Evolutionary conservation across 2,888 invertebrate species (phyloP).

Genomic region (Leptogaster cylindrica): DNA sequence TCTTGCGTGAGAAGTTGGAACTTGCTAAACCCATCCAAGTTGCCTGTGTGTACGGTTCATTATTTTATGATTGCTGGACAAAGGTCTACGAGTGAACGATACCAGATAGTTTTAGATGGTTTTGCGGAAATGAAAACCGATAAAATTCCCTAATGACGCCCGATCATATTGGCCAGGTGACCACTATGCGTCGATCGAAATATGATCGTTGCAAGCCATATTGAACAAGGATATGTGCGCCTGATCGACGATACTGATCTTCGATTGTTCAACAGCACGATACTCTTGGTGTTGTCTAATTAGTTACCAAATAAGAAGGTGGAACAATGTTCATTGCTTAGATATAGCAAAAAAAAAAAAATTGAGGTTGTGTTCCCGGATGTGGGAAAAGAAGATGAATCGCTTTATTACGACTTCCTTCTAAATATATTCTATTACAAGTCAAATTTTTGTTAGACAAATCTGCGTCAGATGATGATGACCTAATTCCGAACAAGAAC

Average conservation of each 20-base stretch:
- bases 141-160: neutral
- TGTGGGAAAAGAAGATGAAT: neutral
- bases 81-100: constrained; percentile 14
- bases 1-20: constrained; percentile 45
- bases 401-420: neutral
- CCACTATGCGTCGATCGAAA: constrained; percentile 14
- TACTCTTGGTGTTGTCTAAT: too few relatives aligned
- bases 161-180: constrained; percentile 26
- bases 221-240: constrained; percentile 1
- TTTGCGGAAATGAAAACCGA: constrained; percentile 33
- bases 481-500: constrained; percentile 21
- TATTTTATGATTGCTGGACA: constrained; percentile 30
- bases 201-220: neutral
- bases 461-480: constrained; percentile 3
- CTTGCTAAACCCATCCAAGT: neutral
- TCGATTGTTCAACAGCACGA: neutral
- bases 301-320: constrained; percentile 5
- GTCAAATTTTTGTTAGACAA: too few relatives aligned
- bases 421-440: too few relatives aligned
- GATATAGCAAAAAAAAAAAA: constrained; percentile 11
- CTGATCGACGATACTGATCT: constrained; percentile 18
- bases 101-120: constrained; percentile 6
- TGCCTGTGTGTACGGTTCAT: constrained; percentile 21
- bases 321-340: neutral
- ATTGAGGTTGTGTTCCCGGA: constrained; percentile 7